Base-by-base conservation (phyloP, 2,888 invertebrate species). In the Polietes domitor region DNA sequence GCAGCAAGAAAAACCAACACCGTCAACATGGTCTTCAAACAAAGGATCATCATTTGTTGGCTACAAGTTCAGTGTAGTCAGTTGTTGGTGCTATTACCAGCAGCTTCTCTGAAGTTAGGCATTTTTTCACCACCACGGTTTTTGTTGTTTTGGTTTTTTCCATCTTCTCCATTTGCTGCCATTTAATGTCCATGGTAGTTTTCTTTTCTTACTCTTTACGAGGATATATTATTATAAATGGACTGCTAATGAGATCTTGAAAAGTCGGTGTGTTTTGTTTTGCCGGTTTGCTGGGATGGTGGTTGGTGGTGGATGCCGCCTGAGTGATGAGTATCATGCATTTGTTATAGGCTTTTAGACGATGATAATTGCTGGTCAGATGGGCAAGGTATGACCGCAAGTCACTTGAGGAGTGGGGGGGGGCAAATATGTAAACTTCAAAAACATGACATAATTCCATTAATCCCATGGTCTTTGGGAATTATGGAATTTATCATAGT, bases 191-290 rank as follows among this genome's bases (percentile, higher is more conserved):
- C 61, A 50, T 47, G 32, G n/a, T 70, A 41, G 47, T 63, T 80
- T 80, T 77, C 53, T 78, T 63, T 65, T 76, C 78, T 63, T 65
- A 73, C 78, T 65, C 78, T 78, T 78, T 79, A 78, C 26, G 68
- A 76, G 61, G 53, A 79, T 78, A 78, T 58, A 68, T 81, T 84
- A 78, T 81, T 79, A 84, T 79, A 84, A 84, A 84, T 84, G 84
- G 78, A 73, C 78, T 81, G 78, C 78, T 84, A 84, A 84, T 84
- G 84, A 84, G 84, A 78, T 78, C 73, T 84, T 81, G 65, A 83
- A 74, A 75, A 77, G 77, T 58, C 50, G 15, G 2, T 53, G 55
- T 32, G 61, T 77, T 77, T 58, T 58, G 41, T 41, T 50, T 50
- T 37, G 65, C 32, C 63, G 24, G 50, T 19, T 50, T 63, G 37